Conservation (phyloP, 2,888 invertebrate species). For the Eretmocerus hayati region DNA sequence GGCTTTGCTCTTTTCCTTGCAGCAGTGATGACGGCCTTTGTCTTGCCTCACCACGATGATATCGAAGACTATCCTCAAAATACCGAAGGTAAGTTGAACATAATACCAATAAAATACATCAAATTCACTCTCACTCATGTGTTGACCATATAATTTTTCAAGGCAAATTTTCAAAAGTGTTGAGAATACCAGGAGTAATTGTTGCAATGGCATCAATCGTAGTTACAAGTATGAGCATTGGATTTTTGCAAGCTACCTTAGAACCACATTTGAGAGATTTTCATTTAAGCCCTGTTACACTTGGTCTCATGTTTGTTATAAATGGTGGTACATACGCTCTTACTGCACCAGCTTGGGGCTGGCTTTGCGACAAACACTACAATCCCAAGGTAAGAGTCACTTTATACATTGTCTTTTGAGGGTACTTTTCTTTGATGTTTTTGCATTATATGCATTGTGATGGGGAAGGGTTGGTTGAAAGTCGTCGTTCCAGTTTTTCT, state of each 20-base stretch:
- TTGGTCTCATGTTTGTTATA: constrained; percentile 77
- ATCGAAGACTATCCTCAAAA: constrained; percentile 46
- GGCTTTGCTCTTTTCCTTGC: constrained; percentile 70
- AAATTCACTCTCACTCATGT: background rate
- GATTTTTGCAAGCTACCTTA: constrained; percentile 82
- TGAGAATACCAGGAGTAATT: constrained; percentile 69
- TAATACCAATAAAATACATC: background rate
- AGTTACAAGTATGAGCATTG: constrained; percentile 73
- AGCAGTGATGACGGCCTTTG: constrained; percentile 65
- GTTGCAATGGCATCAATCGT: constrained; percentile 66
- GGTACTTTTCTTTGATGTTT: too few species aligned
- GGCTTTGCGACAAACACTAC: constrained; percentile 65
- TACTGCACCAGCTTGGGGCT: constrained; percentile 74
- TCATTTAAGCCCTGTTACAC: constrained; percentile 59
- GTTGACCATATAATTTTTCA: too few species aligned
- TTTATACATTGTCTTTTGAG: too few species aligned
- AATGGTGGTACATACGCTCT: constrained; percentile 75
- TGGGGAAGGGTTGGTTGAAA: too few species aligned
- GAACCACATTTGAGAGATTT: constrained; percentile 80
- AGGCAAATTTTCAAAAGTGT: constrained; percentile 49
- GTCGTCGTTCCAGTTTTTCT: too few species aligned
- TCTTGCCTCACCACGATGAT: constrained; percentile 61
- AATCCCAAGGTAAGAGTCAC: constrained; percentile 58
- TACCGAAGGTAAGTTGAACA: constrained; percentile 53
- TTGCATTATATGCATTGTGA: too few species aligned